These are phyloP conservation scores for Daboia siamensis DNA, from an alignment of 2,113 vertebrate species.

Conservation along the genomic window DNA sequence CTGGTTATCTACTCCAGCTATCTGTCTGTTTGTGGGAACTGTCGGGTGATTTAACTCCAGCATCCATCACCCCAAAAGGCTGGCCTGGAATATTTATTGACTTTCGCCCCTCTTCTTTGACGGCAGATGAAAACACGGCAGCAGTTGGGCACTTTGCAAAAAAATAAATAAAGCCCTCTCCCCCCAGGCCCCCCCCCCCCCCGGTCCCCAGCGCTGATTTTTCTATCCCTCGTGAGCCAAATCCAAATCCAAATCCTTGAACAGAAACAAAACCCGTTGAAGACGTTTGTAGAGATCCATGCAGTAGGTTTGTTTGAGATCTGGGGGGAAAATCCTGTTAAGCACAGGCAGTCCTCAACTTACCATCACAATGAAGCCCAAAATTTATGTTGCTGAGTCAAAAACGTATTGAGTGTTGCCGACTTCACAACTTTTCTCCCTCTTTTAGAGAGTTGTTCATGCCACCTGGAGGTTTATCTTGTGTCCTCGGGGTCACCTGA, in stretches of 20 bases:
- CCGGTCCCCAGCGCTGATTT: not conserved
- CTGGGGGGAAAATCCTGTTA: not conserved
- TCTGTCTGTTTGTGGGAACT: slow-evolving; percentile 42
- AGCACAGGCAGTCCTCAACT: too few relatives aligned
- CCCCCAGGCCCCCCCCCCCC: too few relatives aligned
- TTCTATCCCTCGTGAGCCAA: not conserved
- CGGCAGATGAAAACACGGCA: not conserved
- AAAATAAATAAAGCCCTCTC: not conserved
- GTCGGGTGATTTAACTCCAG: not conserved
- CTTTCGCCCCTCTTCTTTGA: slow-evolving; percentile 1
- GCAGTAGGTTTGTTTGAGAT: not conserved
- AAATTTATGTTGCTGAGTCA: too few relatives aligned
- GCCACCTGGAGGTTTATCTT: too few relatives aligned
- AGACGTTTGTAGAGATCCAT: not conserved
- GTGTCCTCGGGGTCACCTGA: too few relatives aligned
- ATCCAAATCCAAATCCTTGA: not conserved
- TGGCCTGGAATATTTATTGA: slow-evolving; percentile 16
- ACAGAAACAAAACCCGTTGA: not conserved
- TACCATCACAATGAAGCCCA: too few relatives aligned
- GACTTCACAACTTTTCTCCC: too few relatives aligned
- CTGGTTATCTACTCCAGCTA: slow-evolving; percentile 27
- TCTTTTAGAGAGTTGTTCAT: too few relatives aligned
- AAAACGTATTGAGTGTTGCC: too few relatives aligned
- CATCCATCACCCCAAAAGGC: slow-evolving; percentile 14
- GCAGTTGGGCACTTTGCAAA: not conserved